These are phyloP conservation scores for Euthynnus affinis DNA, from an alignment of 2,797 vertebrate species.

Conservation along the genomic window DNA sequence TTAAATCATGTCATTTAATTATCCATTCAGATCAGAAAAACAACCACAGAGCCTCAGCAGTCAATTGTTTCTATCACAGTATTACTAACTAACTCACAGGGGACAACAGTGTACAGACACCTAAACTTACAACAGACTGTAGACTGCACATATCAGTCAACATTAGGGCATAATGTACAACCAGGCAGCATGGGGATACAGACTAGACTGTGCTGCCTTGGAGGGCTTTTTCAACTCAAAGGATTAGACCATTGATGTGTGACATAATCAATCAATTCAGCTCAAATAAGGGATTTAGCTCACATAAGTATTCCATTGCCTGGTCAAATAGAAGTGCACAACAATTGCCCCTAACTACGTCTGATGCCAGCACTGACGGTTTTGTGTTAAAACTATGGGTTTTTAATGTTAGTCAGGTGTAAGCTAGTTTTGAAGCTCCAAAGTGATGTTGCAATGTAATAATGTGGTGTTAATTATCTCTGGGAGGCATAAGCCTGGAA, in stretches of 20 bases:
- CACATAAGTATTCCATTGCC: constrained; percentile 23
- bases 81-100: background rate
- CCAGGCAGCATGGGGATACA: constrained; percentile 1
- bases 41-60: background rate
- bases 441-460: constrained; percentile 3
- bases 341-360: constrained; percentile 12
- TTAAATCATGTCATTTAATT: constrained; percentile 24
- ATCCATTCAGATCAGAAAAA: constrained; percentile 17
- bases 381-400: constrained; percentile 28
- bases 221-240: constrained; percentile 27
- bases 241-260: constrained; percentile 55
- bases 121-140: background rate
- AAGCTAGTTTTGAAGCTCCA: background rate
- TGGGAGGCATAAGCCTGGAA: too few species aligned
- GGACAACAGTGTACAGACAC: background rate
- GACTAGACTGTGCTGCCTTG: background rate
- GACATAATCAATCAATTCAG: constrained; percentile 57
- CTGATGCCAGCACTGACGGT: background rate
- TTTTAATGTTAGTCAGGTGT: constrained; percentile 9
- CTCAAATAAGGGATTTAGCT: constrained; percentile 47
- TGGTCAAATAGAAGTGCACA: constrained; percentile 22
- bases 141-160: background rate
- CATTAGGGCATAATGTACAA: background rate
- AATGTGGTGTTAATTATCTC: background rate
- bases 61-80: background rate